A percentile compares a stretch with the other conserved stretches of the same genome.
Evolutionary conservation across 2,113 vertebrate genomes (phyloP).

Genomic region (Microtus pennsylvanicus): DNA sequence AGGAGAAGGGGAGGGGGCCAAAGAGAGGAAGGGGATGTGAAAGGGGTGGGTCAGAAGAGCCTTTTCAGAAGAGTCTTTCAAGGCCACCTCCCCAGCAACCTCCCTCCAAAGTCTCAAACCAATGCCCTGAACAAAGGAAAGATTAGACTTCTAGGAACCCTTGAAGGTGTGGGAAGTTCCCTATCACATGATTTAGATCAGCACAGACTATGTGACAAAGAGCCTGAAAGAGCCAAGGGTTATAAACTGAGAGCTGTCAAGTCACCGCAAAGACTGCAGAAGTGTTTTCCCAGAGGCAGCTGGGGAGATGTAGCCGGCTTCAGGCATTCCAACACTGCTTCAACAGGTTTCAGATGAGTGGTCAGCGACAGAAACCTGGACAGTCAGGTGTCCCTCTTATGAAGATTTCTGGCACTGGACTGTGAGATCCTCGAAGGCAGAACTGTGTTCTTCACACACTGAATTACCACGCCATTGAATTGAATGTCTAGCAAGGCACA

Average conservation of each 20-base stretch:
- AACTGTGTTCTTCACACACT: too few relatives aligned
- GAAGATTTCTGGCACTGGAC: too few relatives aligned
- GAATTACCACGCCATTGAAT: too few relatives aligned
- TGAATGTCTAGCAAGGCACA: too few relatives aligned
- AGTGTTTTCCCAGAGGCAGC: background rate
- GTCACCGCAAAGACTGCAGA: background rate
- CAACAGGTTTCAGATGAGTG: background rate
- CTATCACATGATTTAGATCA: background rate
- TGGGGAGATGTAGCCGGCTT: background rate
- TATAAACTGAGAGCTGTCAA: background rate
- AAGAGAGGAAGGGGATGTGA: fast-evolving
- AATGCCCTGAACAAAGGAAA: background rate
- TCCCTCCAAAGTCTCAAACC: background rate
- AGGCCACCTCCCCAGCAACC: background rate
- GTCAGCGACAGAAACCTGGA: background rate
- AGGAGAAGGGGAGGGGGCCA: background rate
- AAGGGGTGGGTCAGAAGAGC: background rate
- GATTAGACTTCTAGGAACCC: background rate
- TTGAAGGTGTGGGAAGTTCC: background rate
- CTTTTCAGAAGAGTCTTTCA: background rate
- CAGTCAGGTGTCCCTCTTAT: background rate
- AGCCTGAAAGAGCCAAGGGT: background rate
- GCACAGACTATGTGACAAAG: background rate
- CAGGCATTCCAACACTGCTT: background rate
- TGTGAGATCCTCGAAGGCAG: too few relatives aligned